Conservation (phyloP, 2,113 vertebrate species). For the Mionectes macconnelli region DNA sequence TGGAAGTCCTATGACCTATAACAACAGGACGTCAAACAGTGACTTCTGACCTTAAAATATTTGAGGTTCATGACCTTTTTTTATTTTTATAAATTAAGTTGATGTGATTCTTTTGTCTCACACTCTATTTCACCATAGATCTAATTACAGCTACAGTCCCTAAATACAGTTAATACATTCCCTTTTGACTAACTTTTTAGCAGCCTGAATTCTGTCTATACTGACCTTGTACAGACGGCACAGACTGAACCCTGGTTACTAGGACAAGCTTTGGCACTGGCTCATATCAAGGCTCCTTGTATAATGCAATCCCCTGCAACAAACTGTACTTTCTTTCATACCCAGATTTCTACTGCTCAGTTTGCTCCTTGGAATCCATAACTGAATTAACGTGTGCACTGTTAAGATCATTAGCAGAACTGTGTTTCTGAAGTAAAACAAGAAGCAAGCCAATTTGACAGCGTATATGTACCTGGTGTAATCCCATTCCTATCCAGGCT, state of each 20-base stretch:
- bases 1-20: not conserved
- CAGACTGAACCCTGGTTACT: not conserved
- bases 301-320: not conserved
- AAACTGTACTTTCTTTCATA: not conserved
- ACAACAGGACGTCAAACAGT: not conserved
- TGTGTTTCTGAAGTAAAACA: not conserved
- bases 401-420: not conserved
- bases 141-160: not conserved
- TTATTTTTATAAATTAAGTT: not conserved
- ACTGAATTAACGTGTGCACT: not conserved
- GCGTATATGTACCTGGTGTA: not conserved
- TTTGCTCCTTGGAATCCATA: not conserved
- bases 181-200: not conserved
- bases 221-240: not conserved
- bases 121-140: not conserved
- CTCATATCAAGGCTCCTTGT: not conserved
- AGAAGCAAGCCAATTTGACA: not conserved
- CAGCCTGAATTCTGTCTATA: not conserved
- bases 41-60: constrained; percentile 14
- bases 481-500: not conserved
- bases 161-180: not conserved
- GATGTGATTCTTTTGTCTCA: not conserved
- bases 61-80: not conserved
- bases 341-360: not conserved
- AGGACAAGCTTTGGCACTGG: not conserved